Evolutionary conservation across 1,140 invertebrate species (phyloP), one percentile per base, ranked within the genome.

Genomic region (Drosophila pseudoananassae): DNA sequence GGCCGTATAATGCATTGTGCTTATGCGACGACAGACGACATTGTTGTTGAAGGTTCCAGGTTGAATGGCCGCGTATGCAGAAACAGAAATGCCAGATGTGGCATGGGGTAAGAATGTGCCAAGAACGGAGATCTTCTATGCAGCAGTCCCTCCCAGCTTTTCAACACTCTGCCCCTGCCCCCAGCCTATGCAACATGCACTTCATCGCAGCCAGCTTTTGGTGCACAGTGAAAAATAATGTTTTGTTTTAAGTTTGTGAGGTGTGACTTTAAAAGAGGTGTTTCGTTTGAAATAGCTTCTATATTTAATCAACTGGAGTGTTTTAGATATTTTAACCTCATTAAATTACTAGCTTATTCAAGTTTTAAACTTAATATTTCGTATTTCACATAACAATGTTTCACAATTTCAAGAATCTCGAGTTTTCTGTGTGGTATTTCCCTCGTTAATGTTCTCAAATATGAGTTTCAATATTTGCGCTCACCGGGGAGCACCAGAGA

Each of bases 401-500:
- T 33, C 10, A 10, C 31, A 33, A 33, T 33, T 36, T 36, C 33
- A 12, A 4, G 33, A 36, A 36, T 36, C 33, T 36, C 10, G 10
- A 3, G 4, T 10, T n/a, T 29, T 56, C 15, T 25, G 49, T 55
- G 20, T 58, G 36, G 55, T 59, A 33, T 47, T 46, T 53, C 49
- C 65, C 51, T 74, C 46, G 78, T 84, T 84, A 84, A 84, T 80
- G 81, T 84, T 66, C 81, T 76, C 78, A 81, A 81, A 80, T 81
- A 81, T 81, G 78, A 81, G 78, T 81, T 76, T 81, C 78, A 81
- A 81, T 81, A 81, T 81, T 81, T 81, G 78, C 73, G 53, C 68
- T 59, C 33, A 40, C 46, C 49, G 17, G 49, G 58, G 38, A 33
- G 23, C 20, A 25, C 2, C 33, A 36, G 33, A 12, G 23, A 25